These are phyloP conservation scores for Lepidothrix coronata DNA, from an alignment of 2,113 vertebrate species.

Conservation along the genomic window DNA sequence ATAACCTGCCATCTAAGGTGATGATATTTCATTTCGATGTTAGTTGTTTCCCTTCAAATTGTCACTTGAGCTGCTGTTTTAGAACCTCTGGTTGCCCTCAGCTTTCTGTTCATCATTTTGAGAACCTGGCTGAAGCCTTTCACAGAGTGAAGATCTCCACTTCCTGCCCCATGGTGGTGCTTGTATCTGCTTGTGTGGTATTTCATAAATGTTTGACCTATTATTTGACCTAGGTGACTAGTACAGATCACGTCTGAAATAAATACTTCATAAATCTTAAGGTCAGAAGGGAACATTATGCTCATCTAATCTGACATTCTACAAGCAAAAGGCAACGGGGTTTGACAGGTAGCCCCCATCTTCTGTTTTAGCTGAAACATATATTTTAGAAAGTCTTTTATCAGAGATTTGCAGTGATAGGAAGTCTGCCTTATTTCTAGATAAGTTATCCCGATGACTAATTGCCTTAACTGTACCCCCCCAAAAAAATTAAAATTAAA, in stretches of 20 bases:
- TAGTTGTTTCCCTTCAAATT: neutral
- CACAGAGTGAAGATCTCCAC: neutral
- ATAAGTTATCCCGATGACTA: neutral
- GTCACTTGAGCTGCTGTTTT: neutral
- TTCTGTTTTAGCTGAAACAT: neutral
- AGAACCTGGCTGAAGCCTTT: neutral
- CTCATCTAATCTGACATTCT: neutral
- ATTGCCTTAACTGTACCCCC: neutral
- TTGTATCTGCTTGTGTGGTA: neutral
- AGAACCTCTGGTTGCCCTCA: neutral
- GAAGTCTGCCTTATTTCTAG: neutral
- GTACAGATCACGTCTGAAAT: neutral
- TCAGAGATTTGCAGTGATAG: neutral
- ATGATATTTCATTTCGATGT: neutral
- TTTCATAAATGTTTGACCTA: neutral
- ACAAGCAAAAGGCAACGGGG: neutral
- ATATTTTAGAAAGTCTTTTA: neutral
- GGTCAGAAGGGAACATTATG: neutral
- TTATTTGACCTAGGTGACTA: conserved; percentile 4
- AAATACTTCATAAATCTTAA: neutral
- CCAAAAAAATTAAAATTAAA: neutral
- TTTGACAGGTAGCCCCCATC: neutral
- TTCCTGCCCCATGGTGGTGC: neutral
- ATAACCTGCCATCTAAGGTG: neutral
- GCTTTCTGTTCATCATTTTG: neutral